Evolutionary conservation across 2,113 vertebrate genomes (phyloP).

Genomic region (Antechinus flavipes): DNA sequence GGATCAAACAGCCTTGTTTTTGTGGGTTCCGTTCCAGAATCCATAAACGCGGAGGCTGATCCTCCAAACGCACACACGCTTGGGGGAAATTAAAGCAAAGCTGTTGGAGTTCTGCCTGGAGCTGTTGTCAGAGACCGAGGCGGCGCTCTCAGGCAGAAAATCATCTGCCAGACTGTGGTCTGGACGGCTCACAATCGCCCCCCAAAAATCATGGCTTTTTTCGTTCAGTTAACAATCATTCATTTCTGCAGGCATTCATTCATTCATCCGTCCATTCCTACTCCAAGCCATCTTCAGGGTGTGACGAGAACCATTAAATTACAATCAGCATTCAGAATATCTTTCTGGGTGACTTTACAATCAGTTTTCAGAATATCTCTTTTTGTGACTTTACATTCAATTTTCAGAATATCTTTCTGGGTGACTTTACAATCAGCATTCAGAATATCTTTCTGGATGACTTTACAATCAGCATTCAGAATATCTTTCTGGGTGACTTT

Average conservation of each 20-base stretch:
- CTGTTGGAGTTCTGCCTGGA: not conserved
- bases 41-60: not conserved
- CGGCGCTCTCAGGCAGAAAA: not conserved
- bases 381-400: not conserved
- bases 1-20: slow-evolving; percentile 18
- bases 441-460: not conserved
- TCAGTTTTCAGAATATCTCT: not conserved
- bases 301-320: not conserved
- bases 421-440: not conserved
- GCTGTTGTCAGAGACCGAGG: not conserved
- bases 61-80: slow-evolving; percentile 4
- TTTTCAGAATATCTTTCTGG: not conserved
- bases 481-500: not conserved
- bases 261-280: not conserved
- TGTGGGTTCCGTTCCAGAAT: slow-evolving; percentile 1
- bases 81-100: not conserved
- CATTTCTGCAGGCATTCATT: not conserved
- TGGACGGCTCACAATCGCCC: not conserved
- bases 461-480: not conserved
- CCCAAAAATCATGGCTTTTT: not conserved
- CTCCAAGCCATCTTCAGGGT: not conserved
- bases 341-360: not conserved
- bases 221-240: not conserved
- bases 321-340: not conserved
- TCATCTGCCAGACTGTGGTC: not conserved